Evolutionary conservation across 2,113 vertebrate genomes (phyloP).

Genomic region (Anolis carolinensis): DNA sequence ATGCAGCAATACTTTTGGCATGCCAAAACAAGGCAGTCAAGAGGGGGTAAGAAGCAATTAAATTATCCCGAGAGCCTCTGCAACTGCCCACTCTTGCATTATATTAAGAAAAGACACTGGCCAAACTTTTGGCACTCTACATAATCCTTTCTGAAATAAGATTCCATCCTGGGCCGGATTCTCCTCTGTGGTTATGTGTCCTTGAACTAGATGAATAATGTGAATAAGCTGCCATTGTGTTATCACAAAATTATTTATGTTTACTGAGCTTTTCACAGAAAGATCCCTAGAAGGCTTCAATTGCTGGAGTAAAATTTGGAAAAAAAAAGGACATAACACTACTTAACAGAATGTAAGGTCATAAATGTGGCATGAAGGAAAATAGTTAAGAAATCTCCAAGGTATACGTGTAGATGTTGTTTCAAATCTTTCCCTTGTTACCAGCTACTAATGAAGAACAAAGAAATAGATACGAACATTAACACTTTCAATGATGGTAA

Average conservation of each 20-base stretch:
- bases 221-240: too few relatives aligned
- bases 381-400: constrained; percentile 7
- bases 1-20: too few relatives aligned
- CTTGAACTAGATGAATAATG: too few relatives aligned
- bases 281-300: background rate
- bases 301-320: background rate
- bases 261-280: background rate
- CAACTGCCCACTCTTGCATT: too few relatives aligned
- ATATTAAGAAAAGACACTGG: too few relatives aligned
- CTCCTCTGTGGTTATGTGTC: too few relatives aligned
- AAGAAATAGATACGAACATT: constrained; percentile 35
- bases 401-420: background rate
- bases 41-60: too few relatives aligned
- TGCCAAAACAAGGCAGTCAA: too few relatives aligned
- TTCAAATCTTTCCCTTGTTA: constrained; percentile 11
- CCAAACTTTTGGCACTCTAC: background rate
- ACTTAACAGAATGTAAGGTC: constrained; percentile 30
- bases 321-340: background rate
- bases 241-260: background rate
- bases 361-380: background rate
- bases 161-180: too few relatives aligned
- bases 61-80: too few relatives aligned
- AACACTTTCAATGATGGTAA: constrained; percentile 29
- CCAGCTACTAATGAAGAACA: background rate
- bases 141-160: background rate